phyloP scores from a whole-genome alignment of 2,113 vertebrate genomes.

The Kryptolebias marmoratus region DNA sequence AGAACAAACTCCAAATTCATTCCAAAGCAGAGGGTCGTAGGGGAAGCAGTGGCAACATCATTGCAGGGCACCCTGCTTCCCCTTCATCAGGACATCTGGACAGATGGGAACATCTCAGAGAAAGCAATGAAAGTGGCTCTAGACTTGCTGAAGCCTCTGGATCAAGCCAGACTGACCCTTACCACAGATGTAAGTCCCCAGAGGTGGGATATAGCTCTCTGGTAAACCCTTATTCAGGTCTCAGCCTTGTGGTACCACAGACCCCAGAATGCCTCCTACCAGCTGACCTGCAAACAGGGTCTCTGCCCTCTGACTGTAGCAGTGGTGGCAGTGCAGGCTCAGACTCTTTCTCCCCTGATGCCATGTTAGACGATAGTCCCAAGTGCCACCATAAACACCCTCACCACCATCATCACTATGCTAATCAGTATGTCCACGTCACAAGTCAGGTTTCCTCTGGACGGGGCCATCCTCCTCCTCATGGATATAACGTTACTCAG shows the following conservation, averaged over 20 bases:
- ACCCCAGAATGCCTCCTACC: slow-evolving; percentile 88
- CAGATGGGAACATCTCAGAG: slow-evolving; percentile 64
- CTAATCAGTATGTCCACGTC: slow-evolving; percentile 56
- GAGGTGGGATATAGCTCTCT: slow-evolving; percentile 89
- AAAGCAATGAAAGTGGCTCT: slow-evolving; percentile 8
- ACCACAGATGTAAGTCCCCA: slow-evolving; percentile 89
- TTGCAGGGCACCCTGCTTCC: slow-evolving; percentile 79
- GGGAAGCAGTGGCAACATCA: slow-evolving; percentile 74
- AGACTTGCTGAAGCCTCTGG: slow-evolving; percentile 76
- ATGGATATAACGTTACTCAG: slow-evolving; percentile 62
- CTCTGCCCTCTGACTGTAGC: slow-evolving; percentile 90
- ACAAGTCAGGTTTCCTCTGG: slow-evolving; percentile 77
- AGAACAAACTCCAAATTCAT: slow-evolving; percentile 88
- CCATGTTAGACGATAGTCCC: slow-evolving; percentile 84
- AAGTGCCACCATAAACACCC: slow-evolving; percentile 88
- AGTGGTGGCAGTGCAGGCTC: slow-evolving; percentile 89
- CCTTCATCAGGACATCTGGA: slow-evolving; percentile 84
- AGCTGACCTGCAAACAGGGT: slow-evolving; percentile 84
- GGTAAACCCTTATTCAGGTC: slow-evolving; percentile 86
- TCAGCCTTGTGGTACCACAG: slow-evolving; percentile 84
- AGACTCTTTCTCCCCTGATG: slow-evolving; percentile 91
- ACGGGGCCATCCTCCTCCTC: slow-evolving; percentile 75
- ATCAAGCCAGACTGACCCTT: slow-evolving; percentile 81
- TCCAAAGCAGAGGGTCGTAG: slow-evolving; percentile 85
- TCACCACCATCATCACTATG: slow-evolving; percentile 79